A percentile compares a stretch with the other conserved stretches of the same genome.
Conservation (phyloP, 2,888 invertebrate genomes). For the Tachina grossa region DNA sequence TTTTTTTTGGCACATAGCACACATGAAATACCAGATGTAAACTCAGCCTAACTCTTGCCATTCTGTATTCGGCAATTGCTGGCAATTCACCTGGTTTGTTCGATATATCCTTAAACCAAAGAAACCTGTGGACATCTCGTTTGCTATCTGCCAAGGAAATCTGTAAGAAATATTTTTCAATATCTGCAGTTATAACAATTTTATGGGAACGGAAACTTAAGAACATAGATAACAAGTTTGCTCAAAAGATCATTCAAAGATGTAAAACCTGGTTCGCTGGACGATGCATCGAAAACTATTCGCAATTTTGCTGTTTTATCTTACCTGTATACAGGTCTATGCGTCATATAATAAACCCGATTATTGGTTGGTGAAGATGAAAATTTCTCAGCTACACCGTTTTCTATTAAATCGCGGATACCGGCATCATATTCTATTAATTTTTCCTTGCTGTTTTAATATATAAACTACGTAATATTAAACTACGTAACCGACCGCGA, state of each 20-base stretch:
- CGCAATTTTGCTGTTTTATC: constrained; percentile 46
- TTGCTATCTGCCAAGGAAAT: constrained; percentile 61
- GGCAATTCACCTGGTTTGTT: constrained; percentile 5
- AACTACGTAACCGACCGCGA: constrained; percentile 26
- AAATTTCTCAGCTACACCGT: constrained; percentile 24
- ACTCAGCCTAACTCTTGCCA: constrained; percentile 69
- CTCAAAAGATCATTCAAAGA: constrained; percentile 66
- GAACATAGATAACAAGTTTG: constrained; percentile 55
- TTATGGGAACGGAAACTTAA: constrained; percentile 68
- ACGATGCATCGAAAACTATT: constrained; percentile 54
- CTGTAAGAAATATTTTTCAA: constrained; percentile 71
- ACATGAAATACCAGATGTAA: too few relatives aligned
- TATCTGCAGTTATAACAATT: constrained; percentile 68
- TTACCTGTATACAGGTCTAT: constrained; percentile 61
- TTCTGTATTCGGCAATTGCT: constrained; percentile 54
- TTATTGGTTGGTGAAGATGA: constrained; percentile 37
- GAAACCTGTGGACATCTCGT: constrained; percentile 67
- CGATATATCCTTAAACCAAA: constrained; percentile 66
- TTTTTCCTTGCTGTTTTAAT: constrained; percentile 48
- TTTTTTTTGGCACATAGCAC: too few relatives aligned
- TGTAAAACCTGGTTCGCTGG: constrained; percentile 55
- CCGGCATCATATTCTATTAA: constrained; percentile 52
- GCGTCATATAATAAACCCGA: constrained; percentile 57
- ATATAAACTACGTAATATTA: constrained; percentile 45
- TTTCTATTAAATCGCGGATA: constrained; percentile 48